A percentile compares a stretch with the other conserved stretches of the same genome.
These are phyloP conservation scores for Limonius californicus DNA, from an alignment of 1,140 invertebrate species.

Conservation along the genomic window DNA sequence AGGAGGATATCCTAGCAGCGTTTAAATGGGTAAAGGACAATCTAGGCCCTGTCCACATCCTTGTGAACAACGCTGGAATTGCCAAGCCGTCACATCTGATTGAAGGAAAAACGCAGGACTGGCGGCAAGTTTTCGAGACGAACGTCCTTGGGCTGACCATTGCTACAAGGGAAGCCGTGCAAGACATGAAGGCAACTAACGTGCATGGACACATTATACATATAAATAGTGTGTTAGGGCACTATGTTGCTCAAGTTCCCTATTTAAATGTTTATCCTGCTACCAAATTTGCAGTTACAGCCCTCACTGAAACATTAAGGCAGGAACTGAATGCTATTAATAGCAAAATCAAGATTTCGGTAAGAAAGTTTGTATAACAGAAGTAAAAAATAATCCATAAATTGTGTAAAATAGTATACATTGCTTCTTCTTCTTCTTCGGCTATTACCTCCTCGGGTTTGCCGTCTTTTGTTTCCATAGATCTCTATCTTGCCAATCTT, in stretches of 20 bases:
- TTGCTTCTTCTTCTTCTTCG: no score
- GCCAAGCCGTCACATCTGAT: conserved; percentile 46
- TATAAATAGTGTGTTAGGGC: background rate
- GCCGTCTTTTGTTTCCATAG: no score
- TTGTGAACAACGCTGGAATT: conserved; percentile 64
- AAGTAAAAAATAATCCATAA: no score
- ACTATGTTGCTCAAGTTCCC: background rate
- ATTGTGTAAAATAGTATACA: no score
- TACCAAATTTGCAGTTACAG: background rate
- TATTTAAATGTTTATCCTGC: background rate
- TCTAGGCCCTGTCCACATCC: conserved; percentile 57
- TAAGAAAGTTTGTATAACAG: no score
- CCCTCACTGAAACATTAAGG: background rate
- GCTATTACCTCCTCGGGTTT: no score
- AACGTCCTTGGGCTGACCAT: background rate
- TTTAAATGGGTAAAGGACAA: conserved; percentile 55
- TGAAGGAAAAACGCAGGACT: background rate
- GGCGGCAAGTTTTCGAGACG: background rate
- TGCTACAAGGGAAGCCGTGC: background rate
- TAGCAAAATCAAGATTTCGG: background rate
- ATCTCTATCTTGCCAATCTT: no score
- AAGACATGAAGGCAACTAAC: background rate
- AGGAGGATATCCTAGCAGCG: conserved; percentile 56
- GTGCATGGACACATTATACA: background rate
- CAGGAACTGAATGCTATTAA: background rate